Evolutionary conservation across 2,888 invertebrate species (phyloP).

Genomic region (Phortica magna): DNA sequence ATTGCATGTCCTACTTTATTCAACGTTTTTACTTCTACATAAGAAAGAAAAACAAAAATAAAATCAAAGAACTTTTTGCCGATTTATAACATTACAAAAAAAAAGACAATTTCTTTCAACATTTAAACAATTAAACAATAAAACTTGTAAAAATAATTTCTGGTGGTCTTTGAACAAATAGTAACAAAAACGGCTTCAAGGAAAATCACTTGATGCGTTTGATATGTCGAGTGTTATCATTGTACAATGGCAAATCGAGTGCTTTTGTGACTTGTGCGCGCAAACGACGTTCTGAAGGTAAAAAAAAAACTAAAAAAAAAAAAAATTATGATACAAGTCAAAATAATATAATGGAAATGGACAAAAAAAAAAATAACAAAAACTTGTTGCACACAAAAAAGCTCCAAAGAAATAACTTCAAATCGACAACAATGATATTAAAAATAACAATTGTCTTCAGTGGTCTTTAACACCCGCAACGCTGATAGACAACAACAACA

Average conservation of each 20-base stretch:
- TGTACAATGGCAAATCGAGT: constrained; percentile 28
- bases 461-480: constrained; percentile 72
- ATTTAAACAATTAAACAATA: not conserved
- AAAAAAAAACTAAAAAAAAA: not conserved
- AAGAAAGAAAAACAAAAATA: no score
- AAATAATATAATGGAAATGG: not conserved
- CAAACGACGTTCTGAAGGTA: not conserved
- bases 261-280: constrained; percentile 18
- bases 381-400: constrained; percentile 26
- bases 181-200: constrained; percentile 10
- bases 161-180: constrained; percentile 17
- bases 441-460: constrained; percentile 63
- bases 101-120: not conserved
- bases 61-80: no score
- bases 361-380: constrained; percentile 2
- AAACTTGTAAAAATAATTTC: not conserved
- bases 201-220: constrained; percentile 26
- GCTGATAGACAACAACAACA: constrained; percentile 65
- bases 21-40: no score
- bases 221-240: constrained; percentile 28
- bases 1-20: no score
- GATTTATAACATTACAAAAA: no score
- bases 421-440: constrained; percentile 29
- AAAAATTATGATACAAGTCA: not conserved
- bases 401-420: constrained; percentile 19